Base-by-base conservation (phyloP, 2,113 vertebrate genomes). In the Psittacula cyanocephala region DNA sequence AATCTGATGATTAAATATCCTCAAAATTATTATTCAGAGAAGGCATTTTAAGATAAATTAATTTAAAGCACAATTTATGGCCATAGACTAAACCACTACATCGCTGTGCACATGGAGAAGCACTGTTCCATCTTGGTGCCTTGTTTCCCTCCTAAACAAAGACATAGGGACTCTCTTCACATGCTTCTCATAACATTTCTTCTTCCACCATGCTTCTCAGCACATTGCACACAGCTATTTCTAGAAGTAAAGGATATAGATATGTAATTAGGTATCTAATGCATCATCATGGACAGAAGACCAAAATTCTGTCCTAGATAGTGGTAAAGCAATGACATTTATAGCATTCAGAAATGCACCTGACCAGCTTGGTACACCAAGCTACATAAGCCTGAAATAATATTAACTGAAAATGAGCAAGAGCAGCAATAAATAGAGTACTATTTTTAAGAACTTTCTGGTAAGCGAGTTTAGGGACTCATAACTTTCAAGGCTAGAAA, bases 41-140 rank as follows among this genome's bases (percentile, higher is more conserved):
- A 85, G 24, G 41, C 20, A 8, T 93, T 92, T 84, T 80, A 95
- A 86, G 84, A 93, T 53, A 71, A 89, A 95, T 93, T 64, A 65
- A 92, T 93, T 60, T 72, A 69, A 91, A 95, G 44, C 24, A 70
- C 37, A 47, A 72, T 90, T 82, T 86, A 75, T 29, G 29, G 76
- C 41, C 59, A 17, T 2, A 52, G 52, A 65, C 62, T 65, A 44
- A 92, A 81, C 67, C 76, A 35, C 72, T 72, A 74, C 23, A 64
- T 62, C 84, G 33, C 24, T 33, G 5, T 13, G 50, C 79, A 67
- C 20, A 41, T 17, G 62, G 57, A 35, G 25, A 83, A 89, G 37
- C 29, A 33, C 65, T 44, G 49, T 39, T 92, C 24, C 35, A 18
- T 35, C 57, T 49, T 37, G 15, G 14, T 53, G 74, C 64, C 41